Base-by-base conservation (phyloP, 2,113 vertebrate genomes). In the Crotalus viridis region DNA sequence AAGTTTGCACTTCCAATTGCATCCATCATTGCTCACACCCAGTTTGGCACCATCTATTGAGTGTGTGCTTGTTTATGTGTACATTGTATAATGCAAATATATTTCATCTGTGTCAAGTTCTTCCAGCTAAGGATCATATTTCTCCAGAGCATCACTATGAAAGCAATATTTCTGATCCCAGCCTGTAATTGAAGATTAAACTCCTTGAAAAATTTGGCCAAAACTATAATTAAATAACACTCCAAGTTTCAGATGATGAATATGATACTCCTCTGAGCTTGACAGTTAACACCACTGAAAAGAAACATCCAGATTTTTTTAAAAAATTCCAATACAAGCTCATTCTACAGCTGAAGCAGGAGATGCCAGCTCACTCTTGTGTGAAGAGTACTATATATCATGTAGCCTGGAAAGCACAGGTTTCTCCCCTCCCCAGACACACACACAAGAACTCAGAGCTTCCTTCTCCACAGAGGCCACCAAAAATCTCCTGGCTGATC, bases 111-210 rank as follows among this genome's bases (percentile, higher is more conserved):
- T 69, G n/a, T 95, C 95, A 96, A 46, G 0, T 92, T 93, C 92
- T 86, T 93, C 92, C 93, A 0, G 13, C 94, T 96, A 96, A 96
- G 95, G 95, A 94, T 96, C 96, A 96, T 94, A 95, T 96, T 97
- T 95, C 94, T 94, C 61, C 93, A 94, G 85, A 1, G 0, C 93
- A 94, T 96, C 95, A 94, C 96, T 85, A 0, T 93, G 94, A 95
- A 96, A 92, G 33, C 54, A 54, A 74, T 96, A 91, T 91, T 94
- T 94, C 91, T 92, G 89, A 91, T 94, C 74, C 61, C 54, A 90
- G 85, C 69, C 94, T 24, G 93, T 96, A 96, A 97, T 91, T 96
- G 96, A 96, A 96, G 94, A 94, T 93, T 96, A 96, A 96, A 96
- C 94, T 92, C 93, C 88, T 88, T 85, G 94, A 64, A 95, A 57